Base-by-base conservation (phyloP, 2,888 invertebrate species). In the Periphyllus acericola region DNA sequence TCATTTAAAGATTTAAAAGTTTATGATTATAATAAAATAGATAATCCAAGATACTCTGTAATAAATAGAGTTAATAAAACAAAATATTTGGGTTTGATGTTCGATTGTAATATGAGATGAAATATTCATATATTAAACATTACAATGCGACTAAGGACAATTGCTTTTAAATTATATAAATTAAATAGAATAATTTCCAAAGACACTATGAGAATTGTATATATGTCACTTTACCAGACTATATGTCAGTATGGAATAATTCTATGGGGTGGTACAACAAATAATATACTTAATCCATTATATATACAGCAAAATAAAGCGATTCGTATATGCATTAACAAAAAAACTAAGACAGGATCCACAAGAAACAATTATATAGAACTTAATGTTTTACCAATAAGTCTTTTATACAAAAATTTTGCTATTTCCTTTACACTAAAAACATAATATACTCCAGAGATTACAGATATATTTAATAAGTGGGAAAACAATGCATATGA, bases 111-210 rank as follows among this genome's bases (percentile, higher is more conserved):
- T 34, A 60, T 60, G 34, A 60, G 34, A 60, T 60, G 14, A 14
- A 79, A 79, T 79, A 60, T 34, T 1, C 79, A 79, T 79, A 6
- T 19, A 81, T 66, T 68, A 25, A 75, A 46, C 25, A 75, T 75
- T 75, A 75, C 5, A 25, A 75, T 34, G 34, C 36, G 36, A 32
- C 32, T 74, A 74, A 32, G 36, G 34, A 8, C 36, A 19, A 34
- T 74, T 21, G 25, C 21, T 8, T 75, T 40, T 40, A 75, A 75
- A 40, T 40, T 75, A 40, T 75, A 75, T 40, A 40, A 6, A 3
- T 40, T 75, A 40, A 36, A 75, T 40, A 75, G 25, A 25, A 6
- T 40, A 21, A 36, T 75, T 21, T 75, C 75, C 5, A 40, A 36
- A 11, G 75, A 75, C 6, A 75, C 40, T 0, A 75, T 75, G 40